phyloP scores from a whole-genome alignment of 2,113 vertebrate species.

The Bujurquina vittata region DNA sequence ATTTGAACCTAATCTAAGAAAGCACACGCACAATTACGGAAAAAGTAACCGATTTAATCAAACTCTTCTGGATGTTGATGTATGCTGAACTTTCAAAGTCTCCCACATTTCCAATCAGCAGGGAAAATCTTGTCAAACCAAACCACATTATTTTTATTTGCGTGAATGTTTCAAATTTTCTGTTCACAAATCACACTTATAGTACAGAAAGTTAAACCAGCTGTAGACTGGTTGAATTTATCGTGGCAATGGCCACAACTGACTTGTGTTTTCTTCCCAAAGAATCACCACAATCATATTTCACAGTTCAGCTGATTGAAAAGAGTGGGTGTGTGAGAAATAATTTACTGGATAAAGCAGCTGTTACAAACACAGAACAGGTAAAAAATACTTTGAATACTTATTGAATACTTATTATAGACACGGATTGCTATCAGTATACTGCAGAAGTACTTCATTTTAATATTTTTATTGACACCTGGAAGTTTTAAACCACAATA shows the following conservation, averaged over 20 bases:
- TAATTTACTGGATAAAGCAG: neutral
- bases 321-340: neutral
- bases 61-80: neutral
- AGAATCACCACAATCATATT: too few species aligned
- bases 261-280: neutral
- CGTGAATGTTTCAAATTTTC: neutral
- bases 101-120: neutral
- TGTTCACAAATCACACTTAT: neutral
- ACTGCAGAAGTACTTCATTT: neutral
- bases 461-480: neutral
- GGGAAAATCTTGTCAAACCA: neutral
- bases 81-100: neutral
- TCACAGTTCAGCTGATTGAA: neutral
- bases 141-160: neutral
- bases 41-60: slow-evolving; percentile 12
- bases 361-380: neutral
- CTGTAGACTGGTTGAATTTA: neutral
- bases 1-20: neutral
- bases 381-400: neutral
- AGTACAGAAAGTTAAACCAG: neutral
- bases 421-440: neutral
- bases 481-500: neutral
- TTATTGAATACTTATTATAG: too few species aligned
- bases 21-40: neutral
- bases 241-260: neutral